Evolutionary conservation across 2,113 vertebrate genomes (phyloP), one percentile per base, ranked within the genome.

Genomic region (Hystrix brachyura): DNA sequence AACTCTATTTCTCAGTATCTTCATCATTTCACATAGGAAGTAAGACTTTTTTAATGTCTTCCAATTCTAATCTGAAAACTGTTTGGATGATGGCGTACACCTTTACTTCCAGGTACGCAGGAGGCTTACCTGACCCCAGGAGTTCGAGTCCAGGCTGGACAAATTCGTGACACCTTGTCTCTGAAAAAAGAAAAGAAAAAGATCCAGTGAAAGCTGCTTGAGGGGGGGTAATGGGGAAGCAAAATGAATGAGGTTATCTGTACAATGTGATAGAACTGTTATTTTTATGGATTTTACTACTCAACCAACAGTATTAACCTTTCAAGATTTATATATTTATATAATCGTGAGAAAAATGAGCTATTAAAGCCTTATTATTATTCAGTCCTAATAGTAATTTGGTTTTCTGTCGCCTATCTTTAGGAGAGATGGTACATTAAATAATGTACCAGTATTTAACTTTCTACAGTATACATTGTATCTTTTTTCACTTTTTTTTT

Each of bases 1-100:
- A 78, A 85, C 89, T 94, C 12, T 79, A 15, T 89, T 96, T 94
- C 97, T 82, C 96, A 7, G 19, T 5, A 0, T 25, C 43, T 65
- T 59, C 46, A 0, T 14, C 38, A 48, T 89, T 91, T 85, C 93
- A 10, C 53, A 21, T 59, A n/a, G 67, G 74, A 5, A 96, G 90
- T 88, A 7, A 48, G 51, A n/a, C 27, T 89, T 96, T 91, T 57
- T 51, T 51, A 55, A 23, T 69, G 87, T 96, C 98, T 98, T 98
- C 96, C 95, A 4, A 0, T 13, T 72, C 55, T 67, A 7, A 23
- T 19, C 80, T 3, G n/a, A 67, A 78, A 78, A 86, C 82, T 48
- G 53, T 79, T 62, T 53, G 87, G 71, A 79, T 53, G 48, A 19
- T 53, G 48, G 14, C 27, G 2, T 51, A 46, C 46, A 4, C 27